Evolutionary conservation across 2,113 vertebrate genomes (phyloP).

Genomic region (Apteryx mantelli): DNA sequence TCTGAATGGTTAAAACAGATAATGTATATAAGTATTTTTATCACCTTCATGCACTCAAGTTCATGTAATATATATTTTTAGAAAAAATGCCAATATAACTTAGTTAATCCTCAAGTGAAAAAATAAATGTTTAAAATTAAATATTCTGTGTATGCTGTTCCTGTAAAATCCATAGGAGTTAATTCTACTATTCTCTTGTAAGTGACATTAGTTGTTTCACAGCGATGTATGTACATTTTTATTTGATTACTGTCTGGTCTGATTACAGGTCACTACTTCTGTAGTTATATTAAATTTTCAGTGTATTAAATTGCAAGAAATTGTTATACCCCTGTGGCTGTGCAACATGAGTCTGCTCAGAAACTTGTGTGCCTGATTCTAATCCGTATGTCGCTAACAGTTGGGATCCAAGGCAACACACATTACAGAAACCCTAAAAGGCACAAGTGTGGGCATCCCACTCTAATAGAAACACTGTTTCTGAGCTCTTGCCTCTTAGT

Average conservation of each 20-base stretch:
- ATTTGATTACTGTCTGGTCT: neutral
- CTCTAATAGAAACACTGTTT: fast-evolving
- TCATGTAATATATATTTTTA: conserved; percentile 41
- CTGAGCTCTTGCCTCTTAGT: neutral
- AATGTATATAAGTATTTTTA: neutral
- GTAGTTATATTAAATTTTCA: neutral
- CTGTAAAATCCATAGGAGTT: neutral
- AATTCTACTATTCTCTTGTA: neutral
- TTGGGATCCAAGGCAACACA: neutral
- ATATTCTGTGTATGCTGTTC: neutral
- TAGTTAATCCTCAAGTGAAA: conserved; percentile 9
- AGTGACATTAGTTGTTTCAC: neutral
- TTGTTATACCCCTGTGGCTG: neutral
- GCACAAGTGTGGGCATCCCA: neutral
- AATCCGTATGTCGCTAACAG: fast-evolving
- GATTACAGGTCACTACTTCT: neutral
- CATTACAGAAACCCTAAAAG: neutral
- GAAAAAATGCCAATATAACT: neutral
- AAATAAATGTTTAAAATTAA: conserved; percentile 58
- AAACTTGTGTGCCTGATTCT: fast-evolving
- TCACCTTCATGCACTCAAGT: neutral
- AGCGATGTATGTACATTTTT: neutral
- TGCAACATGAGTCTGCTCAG: neutral
- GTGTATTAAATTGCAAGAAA: neutral
- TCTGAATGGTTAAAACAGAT: conserved; percentile 9